Percentiles rank a stretch among this genome's conserved stretches.
Evolutionary conservation across 2,113 vertebrate genomes (phyloP).

Genomic region (Dicentrarchus labrax): DNA sequence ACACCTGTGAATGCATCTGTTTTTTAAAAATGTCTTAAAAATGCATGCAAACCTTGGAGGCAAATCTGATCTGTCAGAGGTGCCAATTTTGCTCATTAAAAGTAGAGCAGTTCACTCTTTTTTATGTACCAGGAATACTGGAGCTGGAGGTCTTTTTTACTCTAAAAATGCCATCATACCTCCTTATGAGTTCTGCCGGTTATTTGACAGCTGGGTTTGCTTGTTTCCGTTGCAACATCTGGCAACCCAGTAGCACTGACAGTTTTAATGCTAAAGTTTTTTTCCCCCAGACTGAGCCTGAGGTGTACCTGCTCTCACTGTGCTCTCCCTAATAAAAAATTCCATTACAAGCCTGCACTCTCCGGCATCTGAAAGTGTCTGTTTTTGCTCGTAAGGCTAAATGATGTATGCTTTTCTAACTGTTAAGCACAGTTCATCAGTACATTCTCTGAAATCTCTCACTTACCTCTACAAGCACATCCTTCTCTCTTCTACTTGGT

Average conservation of each 20-base stretch:
- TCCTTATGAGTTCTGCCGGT: constrained; percentile 17
- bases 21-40: constrained; percentile 20
- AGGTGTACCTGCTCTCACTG: constrained; percentile 45
- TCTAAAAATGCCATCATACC: constrained; percentile 23
- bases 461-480: neutral
- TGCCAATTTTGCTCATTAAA: constrained; percentile 47
- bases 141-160: neutral
- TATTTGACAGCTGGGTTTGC: constrained; percentile 43
- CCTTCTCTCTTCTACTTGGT: neutral
- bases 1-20: constrained; percentile 51
- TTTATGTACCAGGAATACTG: constrained; percentile 6
- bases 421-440: constrained; percentile 35
- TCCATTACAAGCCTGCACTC: constrained; percentile 36
- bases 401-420: constrained; percentile 52
- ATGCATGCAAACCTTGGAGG: constrained; percentile 6
- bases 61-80: constrained; percentile 16
- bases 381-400: constrained; percentile 19
- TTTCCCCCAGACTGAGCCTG: constrained; percentile 24
- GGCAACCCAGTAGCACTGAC: constrained; percentile 51
- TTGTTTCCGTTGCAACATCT: constrained; percentile 50
- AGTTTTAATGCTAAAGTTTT: constrained; percentile 20
- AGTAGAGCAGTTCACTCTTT: neutral
- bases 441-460: neutral
- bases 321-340: constrained; percentile 59
- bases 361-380: constrained; percentile 16